Base-by-base conservation (phyloP, 2,797 vertebrate species). In the Poecilia picta region DNA sequence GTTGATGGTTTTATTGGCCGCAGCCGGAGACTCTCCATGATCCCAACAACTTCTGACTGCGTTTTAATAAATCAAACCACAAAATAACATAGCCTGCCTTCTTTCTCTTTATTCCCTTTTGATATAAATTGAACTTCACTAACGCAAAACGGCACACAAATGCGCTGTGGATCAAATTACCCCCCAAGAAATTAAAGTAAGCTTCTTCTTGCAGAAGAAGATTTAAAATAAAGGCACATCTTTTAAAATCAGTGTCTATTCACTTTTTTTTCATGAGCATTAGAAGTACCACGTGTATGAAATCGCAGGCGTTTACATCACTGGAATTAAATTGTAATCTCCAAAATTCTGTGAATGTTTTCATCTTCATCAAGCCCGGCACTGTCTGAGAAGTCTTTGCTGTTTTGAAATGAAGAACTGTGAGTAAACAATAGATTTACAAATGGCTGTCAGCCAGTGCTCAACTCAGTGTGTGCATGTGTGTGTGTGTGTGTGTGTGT, bases 11-110 rank as follows among this genome's bases (percentile, higher is more conserved):
- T 91, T 47, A 70, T 73, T 53, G 90, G 95, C 95, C 91, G 57
- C 76, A 68, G 79, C 95, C 93, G 89, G 92, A 84, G 91, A 2
- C 2, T 66, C 92, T 94, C 73, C 75, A 41, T 11, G 73, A 73
- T 80, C 51, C 82, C 83, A 82, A 94, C 94, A 94, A 92, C 93
- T 94, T 79, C 95, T 97, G 95, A 89, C 84, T 96, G 96, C 95
- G 39, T 43, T 70, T 70, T 70, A 70, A 70, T 70, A 70, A n/a
- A 70, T 70, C 66, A 43, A 70, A 43, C 2, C 66, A 43, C 39
- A 70, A 70, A 70, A n/a, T 70, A 70, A 70, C 66, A 43, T 43
- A 25, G 39, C 25, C 43, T 70, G 5, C 39, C 23, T 43, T 70
- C 39, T 43, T 43, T 70, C 39, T 70, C 39, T 70, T 70, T 23